Evolutionary conservation across 2,797 vertebrate genomes (phyloP), one percentile per base, ranked within the genome.

Genomic region (Pseudochromis fuscus): DNA sequence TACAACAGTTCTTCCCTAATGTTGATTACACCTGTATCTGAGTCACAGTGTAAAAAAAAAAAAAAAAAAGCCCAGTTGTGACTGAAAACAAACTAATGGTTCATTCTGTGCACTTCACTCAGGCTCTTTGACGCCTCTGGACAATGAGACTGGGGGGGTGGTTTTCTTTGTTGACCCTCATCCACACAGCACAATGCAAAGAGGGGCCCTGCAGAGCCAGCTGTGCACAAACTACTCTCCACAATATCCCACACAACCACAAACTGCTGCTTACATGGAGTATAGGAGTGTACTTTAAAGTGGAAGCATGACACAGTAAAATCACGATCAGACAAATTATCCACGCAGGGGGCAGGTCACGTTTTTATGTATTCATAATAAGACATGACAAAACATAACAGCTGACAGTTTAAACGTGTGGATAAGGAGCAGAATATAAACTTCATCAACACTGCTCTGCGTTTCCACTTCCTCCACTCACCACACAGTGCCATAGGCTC

Each of bases 401-500:
- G n/a, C n/a, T n/a, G n/a, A n/a, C n/a, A n/a, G n/a, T n/a, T n/a
- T n/a, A n/a, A n/a, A n/a, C n/a, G n/a, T n/a, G n/a, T n/a, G n/a
- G n/a, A n/a, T n/a, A n/a, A n/a, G n/a, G n/a, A n/a, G n/a, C n/a
- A n/a, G n/a, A n/a, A n/a, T n/a, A n/a, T n/a, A n/a, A n/a, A n/a
- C n/a, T n/a, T n/a, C n/a, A n/a, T n/a, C n/a, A n/a, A n/a, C n/a
- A n/a, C n/a, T n/a, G n/a, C n/a, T n/a, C n/a, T n/a, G n/a, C n/a
- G n/a, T n/a, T n/a, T n/a, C 31, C 5, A 5, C 7, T 15, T 25
- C 15, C 24, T 4, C 0, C 1, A 67, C 96, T 96, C 86, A 98
- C 97, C 97, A 97, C 28, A 98, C 97, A 0, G 96, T 96, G 50
- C 97, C 97, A 24, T 98, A 99, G 1, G 97, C 97, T 70, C 97